These are phyloP conservation scores for Gonatopus flavifemur DNA, from an alignment of 1,140 invertebrate species.

Conservation along the genomic window DNA sequence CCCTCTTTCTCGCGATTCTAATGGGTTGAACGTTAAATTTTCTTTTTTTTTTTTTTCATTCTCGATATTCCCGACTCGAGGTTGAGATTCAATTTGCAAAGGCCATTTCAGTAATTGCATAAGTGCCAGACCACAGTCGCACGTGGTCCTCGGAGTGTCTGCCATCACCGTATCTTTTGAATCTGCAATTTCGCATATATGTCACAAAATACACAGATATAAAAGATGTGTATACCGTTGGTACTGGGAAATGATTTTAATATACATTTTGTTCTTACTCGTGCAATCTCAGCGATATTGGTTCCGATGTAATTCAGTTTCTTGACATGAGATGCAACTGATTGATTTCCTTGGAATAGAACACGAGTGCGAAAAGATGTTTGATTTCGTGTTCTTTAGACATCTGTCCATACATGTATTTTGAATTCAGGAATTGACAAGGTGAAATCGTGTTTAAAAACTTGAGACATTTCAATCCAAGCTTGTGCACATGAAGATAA, in stretches of 20 bases:
- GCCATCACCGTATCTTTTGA: constrained; percentile 22
- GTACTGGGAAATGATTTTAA: too few relatives aligned
- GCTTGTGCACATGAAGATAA: constrained; percentile 26
- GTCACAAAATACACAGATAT: too few relatives aligned
- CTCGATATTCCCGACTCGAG: constrained; percentile 17
- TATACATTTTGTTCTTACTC: too few relatives aligned
- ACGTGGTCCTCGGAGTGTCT: constrained; percentile 21
- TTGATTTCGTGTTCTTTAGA: too few relatives aligned
- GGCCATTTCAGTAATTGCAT: constrained; percentile 35
- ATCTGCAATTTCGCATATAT: constrained; percentile 14
- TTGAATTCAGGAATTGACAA: neutral
- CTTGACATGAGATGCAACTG: too few relatives aligned
- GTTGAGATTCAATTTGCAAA: constrained; percentile 38
- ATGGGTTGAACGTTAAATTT: constrained; percentile 26
- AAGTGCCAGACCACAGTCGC: constrained; percentile 33
- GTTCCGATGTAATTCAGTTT: too few relatives aligned
- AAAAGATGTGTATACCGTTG: too few relatives aligned
- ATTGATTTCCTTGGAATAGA: too few relatives aligned
- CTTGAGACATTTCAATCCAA: constrained; percentile 17
- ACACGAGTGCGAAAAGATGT: too few relatives aligned
- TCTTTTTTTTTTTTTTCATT: constrained; percentile 21
- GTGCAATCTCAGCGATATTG: too few relatives aligned
- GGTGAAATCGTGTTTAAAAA: neutral
- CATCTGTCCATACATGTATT: too few relatives aligned
- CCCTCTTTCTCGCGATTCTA: neutral